phyloP scores from a whole-genome alignment of 2,888 invertebrate genomes.

The Epiperipatus broadwayi region DNA sequence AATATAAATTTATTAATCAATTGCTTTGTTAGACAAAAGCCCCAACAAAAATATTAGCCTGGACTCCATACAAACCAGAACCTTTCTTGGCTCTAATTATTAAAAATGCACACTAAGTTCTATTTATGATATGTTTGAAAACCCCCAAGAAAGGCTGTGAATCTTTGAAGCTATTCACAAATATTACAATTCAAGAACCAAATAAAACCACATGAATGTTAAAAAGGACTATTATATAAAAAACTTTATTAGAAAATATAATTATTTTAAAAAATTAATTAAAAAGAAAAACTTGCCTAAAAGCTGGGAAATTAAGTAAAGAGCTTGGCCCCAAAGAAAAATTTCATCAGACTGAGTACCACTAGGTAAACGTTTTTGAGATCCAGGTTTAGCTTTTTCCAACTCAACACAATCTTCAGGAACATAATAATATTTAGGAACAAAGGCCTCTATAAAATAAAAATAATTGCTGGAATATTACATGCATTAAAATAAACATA shows the following conservation, averaged over 20 bases:
- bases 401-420: conserved; percentile 48
- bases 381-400: conserved; percentile 50
- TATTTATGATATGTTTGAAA: no score
- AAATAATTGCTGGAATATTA: neutral
- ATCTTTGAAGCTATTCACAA: no score
- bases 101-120: no score
- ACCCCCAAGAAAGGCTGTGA: no score
- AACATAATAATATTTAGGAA: conserved; percentile 84
- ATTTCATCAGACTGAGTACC: conserved; percentile 34
- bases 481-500: no score
- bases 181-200: no score
- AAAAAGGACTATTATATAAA: neutral
- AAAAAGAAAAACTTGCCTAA: conserved; percentile 32
- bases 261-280: neutral
- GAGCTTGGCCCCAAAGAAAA: conserved; percentile 86
- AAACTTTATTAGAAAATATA: neutral
- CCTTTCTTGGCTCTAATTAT: no score
- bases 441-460: conserved; percentile 50
- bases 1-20: no score
- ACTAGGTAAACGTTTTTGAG: conserved; percentile 42
- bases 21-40: no score
- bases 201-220: neutral
- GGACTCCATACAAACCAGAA: no score
- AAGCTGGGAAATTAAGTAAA: conserved; percentile 81
- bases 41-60: no score